Base-by-base conservation (phyloP, 2,888 invertebrate genomes). In the Xestia ashworthii region DNA sequence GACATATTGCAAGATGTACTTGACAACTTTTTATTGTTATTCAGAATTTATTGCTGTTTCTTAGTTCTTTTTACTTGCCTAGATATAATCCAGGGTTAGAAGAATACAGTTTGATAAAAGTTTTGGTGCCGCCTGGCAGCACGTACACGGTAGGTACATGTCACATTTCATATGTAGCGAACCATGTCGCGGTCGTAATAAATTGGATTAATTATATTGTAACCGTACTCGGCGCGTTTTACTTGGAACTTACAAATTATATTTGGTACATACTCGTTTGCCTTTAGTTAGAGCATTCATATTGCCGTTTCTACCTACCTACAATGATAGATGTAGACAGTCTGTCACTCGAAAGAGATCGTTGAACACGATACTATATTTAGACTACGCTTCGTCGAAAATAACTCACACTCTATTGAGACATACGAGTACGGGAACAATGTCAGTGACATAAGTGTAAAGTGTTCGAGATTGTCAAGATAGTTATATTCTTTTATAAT, bases 161-260 rank as follows among this genome's bases (percentile, higher is more conserved):
- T 73, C 66, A 67, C 58, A 84, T 50, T 38, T 22, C 22, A 69
- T 60, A 70, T 22, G 41, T 32, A 53, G 25, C 48, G 50, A 65
- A 78, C 53, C 67, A 73, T 41, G 25, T 74, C 16, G 67, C 58
- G 46, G 58, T 58, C 19, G 81, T 44, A 74, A 71, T 50, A 68
- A 84, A 81, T 68, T 80, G 32, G 60, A 78, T 83, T 78, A 80
- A 83, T 67, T 80, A 71, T 55, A 38, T 58, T 38, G 68, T 44
- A 71, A 41, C 41, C 16, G 48, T 48, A 11, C 60, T n/a, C 32
- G 78, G n/a, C 48, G 6, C 9, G 48, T 58, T 66, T 60, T 22
- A 65, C 58, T 70, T 66, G 32, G 32, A n/a, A 60, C 9, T 48
- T 14, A 48, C 11, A 70, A 66, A 78, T 78, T 53, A 50, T 64